A percentile compares a stretch with the other conserved stretches of the same genome.
Evolutionary conservation across 2,113 vertebrate species (phyloP).

Genomic region (Chloropsis hardwickii): DNA sequence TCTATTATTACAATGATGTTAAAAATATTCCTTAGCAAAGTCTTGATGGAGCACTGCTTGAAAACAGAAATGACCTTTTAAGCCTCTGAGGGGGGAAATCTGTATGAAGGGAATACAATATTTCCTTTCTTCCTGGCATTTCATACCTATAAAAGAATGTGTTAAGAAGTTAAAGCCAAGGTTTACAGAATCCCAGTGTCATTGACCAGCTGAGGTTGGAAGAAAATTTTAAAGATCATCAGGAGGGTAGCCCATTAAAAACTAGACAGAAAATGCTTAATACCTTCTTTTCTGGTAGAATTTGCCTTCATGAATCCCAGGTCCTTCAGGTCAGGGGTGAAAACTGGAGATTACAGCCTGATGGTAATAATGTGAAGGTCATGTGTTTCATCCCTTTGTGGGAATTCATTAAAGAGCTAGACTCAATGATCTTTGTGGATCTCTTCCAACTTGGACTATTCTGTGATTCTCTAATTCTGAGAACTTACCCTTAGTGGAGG

Average conservation of each 20-base stretch:
- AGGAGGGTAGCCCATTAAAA: not conserved
- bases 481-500: not conserved
- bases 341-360: not conserved
- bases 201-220: not conserved
- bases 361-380: not conserved
- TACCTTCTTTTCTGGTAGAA: not conserved
- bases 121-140: not conserved
- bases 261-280: too few relatives aligned
- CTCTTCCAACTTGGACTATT: not conserved
- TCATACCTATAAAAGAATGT: not conserved
- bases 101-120: not conserved
- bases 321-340: not conserved
- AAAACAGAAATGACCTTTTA: not conserved
- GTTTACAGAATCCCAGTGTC: not conserved
- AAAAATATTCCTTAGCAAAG: not conserved
- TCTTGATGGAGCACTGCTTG: not conserved
- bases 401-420: not conserved
- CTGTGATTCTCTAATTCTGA: not conserved
- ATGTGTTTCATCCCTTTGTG: not conserved
- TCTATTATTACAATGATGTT: not conserved
- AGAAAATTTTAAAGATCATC: not conserved
- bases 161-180: not conserved
- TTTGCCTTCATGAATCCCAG: not conserved
- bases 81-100: not conserved
- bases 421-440: not conserved